Evolutionary conservation across 2,113 vertebrate species (phyloP), one percentile per base, ranked within the genome.

Genomic region (Bucco capensis): DNA sequence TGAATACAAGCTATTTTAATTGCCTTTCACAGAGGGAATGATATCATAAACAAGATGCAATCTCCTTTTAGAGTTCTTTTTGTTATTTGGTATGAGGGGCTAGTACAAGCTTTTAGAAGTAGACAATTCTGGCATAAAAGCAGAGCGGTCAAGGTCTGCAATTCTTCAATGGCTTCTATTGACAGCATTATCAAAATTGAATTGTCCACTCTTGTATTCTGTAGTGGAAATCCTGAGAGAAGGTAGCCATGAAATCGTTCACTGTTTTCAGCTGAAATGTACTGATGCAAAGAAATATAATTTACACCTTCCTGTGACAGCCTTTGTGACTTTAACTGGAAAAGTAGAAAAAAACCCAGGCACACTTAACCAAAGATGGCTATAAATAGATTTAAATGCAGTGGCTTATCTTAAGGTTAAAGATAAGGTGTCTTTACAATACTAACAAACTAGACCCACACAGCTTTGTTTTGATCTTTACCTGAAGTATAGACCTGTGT

Each of bases 381-480:
- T 95, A 94, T 92, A 95, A 95, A 95, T 90, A 94, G 89, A 61
- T 67, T 79, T 92, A 96, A 95, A 95, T 76, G 42, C 66, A 62
- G 74, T 62, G 71, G 30, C 71, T 93, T 96, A 95, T 96, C 70
- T 92, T 62, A 89, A 89, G 71, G 46, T 90, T 83, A 93, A 93
- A 81, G 83, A 89, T 82, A 79, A 89, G 62, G 84, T 92, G 62
- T 70, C 80, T 89, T 90, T 90, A 84, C 19, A 58, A 62, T 58
- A 86, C 46, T 94, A 86, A 86, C 66, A 92, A 83, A 91, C 64
- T 40, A 71, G 96, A 94, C 96, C 96, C 95, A 96, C 96, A 97
- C 95, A 94, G 88, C 27, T 89, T 92, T 96, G 89, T 91, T 91
- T 96, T 94, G 83, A 83, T 84, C 81, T 95, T 85, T 81, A 95